phyloP scores from a whole-genome alignment of 2,113 vertebrate species.

The Strigops habroptila region DNA sequence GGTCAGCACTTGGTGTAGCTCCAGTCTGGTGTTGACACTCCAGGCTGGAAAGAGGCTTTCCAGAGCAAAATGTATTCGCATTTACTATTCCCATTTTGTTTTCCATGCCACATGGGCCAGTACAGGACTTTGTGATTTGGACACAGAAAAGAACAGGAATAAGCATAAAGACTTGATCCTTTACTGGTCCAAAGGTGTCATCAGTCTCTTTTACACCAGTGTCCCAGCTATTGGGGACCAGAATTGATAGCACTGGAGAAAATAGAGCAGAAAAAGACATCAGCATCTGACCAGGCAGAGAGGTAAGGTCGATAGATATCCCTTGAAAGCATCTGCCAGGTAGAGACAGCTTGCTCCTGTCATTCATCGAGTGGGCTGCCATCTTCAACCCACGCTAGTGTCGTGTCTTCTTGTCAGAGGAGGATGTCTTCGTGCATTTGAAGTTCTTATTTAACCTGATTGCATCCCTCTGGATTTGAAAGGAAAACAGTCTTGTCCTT shows the following conservation, averaged over 20 bases:
- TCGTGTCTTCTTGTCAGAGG: neutral
- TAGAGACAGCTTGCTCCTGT: neutral
- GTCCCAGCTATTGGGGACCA: neutral
- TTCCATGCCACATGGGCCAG: neutral
- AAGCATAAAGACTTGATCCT: neutral
- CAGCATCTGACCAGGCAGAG: neutral
- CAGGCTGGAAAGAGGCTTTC: neutral
- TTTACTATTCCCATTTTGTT: neutral
- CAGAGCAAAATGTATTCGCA: accelerated
- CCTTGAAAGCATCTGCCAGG: neutral
- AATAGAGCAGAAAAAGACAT: neutral
- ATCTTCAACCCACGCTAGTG: neutral
- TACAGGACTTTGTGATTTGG: neutral
- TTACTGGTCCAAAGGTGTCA: neutral
- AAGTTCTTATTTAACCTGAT: neutral
- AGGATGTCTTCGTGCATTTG: neutral
- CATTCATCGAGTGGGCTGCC: neutral
- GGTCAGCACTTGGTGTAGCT: neutral
- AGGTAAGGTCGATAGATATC: neutral
- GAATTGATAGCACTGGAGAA: neutral
- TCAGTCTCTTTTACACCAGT: accelerated
- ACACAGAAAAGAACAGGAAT: neutral
- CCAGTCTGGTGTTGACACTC: neutral
- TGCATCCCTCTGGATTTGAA: neutral
- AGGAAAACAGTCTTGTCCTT: neutral